A percentile compares a stretch with the other conserved stretches of the same genome.
Conservation (phyloP, 2,797 vertebrate species). For the Falco concolor region DNA sequence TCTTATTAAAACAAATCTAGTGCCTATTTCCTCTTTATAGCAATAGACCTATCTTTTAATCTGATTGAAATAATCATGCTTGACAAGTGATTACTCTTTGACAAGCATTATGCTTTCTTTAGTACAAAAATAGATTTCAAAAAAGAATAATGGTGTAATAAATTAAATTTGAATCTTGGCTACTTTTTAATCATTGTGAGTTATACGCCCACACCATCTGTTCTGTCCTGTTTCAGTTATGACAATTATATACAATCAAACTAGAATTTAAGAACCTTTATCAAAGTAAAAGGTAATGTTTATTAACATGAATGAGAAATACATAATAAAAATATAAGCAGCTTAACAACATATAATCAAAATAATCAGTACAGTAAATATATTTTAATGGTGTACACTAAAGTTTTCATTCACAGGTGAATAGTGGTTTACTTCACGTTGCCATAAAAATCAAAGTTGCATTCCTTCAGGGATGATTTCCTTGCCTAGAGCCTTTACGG, state of each 20-base stretch:
- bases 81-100: neutral
- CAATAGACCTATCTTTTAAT: neutral
- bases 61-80: neutral
- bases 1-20: neutral
- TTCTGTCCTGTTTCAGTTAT: neutral
- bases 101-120: neutral
- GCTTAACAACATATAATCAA: constrained; percentile 5
- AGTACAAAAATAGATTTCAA: neutral
- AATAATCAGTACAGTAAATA: neutral
- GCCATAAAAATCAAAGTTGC: neutral
- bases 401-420: constrained; percentile 12
- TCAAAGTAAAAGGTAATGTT: neutral
- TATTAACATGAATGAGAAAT: neutral
- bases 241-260: neutral
- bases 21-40: neutral
- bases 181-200: neutral
- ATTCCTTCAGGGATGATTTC: constrained; percentile 21
- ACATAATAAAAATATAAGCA: constrained; percentile 16
- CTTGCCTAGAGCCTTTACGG: neutral
- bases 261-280: neutral
- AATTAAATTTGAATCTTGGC: neutral
- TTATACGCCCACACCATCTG: neutral
- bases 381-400: neutral
- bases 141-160: neutral
- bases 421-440: neutral